Percentiles rank a stretch among this genome's conserved stretches.
These are phyloP conservation scores for Oscheius myriophilus DNA, from an alignment of 2,888 invertebrate genomes.

Conservation along the genomic window DNA sequence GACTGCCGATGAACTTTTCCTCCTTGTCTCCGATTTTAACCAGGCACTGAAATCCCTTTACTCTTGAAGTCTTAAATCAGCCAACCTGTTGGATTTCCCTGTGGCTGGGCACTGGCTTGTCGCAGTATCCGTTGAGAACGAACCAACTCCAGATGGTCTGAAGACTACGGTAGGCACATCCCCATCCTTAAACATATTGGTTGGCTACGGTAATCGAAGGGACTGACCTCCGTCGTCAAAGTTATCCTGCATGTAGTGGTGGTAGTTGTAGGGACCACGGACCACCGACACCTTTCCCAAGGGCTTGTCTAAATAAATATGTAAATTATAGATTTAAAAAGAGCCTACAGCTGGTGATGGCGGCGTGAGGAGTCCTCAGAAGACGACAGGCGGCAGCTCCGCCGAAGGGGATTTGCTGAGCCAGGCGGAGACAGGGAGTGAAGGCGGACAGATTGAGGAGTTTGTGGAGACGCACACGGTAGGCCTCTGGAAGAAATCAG, in stretches of 20 bases:
- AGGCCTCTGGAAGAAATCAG: slow-evolving; percentile 36
- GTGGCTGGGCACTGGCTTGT: slow-evolving; percentile 82
- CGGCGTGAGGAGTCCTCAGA: slow-evolving; percentile 44
- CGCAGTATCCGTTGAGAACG: slow-evolving; percentile 84
- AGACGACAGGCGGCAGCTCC: slow-evolving; percentile 35
- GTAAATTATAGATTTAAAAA: background rate
- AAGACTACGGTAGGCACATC: slow-evolving; percentile 54
- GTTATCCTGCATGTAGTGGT: slow-evolving; percentile 94
- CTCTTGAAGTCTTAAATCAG: background rate
- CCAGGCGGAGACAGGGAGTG: slow-evolving; percentile 47
- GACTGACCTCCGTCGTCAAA: slow-evolving; percentile 80
- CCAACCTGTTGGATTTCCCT: slow-evolving; percentile 82
- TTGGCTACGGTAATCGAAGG: background rate
- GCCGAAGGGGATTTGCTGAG: slow-evolving; percentile 40
- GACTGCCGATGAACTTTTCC: slow-evolving; percentile 81
- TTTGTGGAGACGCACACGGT: slow-evolving; percentile 51
- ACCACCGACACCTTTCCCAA: slow-evolving; percentile 73
- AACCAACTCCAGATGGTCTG: slow-evolving; percentile 81
- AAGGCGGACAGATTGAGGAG: slow-evolving; percentile 48
- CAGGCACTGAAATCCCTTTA: slow-evolving; percentile 79
- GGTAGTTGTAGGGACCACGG: slow-evolving; percentile 88
- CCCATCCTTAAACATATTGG: slow-evolving; percentile 39
- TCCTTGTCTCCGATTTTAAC: slow-evolving; percentile 94
- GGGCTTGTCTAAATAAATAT: slow-evolving; percentile 50
- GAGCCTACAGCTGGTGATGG: slow-evolving; percentile 43